phyloP scores from a whole-genome alignment of 1,140 invertebrate genomes.

The Brachionus manjavacas region DNA sequence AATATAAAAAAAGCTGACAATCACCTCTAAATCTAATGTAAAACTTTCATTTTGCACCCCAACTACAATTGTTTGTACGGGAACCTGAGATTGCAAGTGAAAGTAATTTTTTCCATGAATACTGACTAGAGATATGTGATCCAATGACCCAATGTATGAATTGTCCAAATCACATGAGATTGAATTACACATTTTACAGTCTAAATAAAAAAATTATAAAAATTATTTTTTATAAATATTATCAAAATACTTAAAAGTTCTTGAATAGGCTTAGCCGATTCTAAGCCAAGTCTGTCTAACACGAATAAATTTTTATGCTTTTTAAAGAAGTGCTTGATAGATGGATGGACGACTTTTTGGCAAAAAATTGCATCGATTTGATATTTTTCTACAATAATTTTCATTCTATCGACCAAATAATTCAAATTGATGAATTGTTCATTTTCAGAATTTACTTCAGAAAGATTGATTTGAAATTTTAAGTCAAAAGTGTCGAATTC shows the following conservation, averaged over 20 bases:
- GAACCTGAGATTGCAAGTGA: background rate
- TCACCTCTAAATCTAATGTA: background rate
- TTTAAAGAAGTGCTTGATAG: background rate
- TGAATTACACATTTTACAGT: constrained; percentile 14
- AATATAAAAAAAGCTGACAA: background rate
- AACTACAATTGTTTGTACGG: background rate
- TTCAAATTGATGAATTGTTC: background rate
- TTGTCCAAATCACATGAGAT: background rate
- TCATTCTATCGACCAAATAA: background rate
- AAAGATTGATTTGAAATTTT: constrained; percentile 11
- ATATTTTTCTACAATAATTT: background rate
- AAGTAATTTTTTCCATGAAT: background rate
- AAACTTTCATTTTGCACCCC: constrained; percentile 11
- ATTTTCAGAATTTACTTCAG: background rate
- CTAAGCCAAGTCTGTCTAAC: background rate
- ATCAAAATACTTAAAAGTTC: background rate
- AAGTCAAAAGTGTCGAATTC: background rate
- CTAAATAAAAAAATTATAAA: background rate
- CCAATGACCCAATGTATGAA: background rate
- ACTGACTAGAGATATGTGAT: background rate
- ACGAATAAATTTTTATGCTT: background rate
- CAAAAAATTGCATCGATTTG: background rate
- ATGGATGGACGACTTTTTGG: constrained; percentile 29
- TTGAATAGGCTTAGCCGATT: background rate
- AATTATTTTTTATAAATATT: background rate